These are phyloP conservation scores for Pardosa pseudoannulata DNA, from an alignment of 2,888 invertebrate species.

Conservation along the genomic window DNA sequence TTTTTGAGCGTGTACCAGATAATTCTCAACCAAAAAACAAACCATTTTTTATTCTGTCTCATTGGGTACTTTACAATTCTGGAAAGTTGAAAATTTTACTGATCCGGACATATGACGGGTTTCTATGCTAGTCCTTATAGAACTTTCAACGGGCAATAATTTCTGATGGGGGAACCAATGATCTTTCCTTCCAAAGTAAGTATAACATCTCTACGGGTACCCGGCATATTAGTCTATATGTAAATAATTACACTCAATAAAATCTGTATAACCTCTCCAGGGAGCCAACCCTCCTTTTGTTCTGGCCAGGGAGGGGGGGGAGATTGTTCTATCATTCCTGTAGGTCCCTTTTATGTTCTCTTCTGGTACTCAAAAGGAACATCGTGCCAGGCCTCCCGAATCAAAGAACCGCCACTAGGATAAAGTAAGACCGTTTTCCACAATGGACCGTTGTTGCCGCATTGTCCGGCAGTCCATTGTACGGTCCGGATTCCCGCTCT, in stretches of 20 bases:
- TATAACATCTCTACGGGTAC: background rate
- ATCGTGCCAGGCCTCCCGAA: slow-evolving; percentile 29
- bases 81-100: too few relatives aligned
- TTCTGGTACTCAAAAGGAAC: background rate
- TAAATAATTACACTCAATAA: background rate
- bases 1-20: too few relatives aligned
- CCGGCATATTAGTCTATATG: background rate
- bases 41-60: too few relatives aligned
- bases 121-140: too few relatives aligned
- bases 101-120: too few relatives aligned
- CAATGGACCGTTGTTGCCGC: slow-evolving; percentile 52
- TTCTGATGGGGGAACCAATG: too few relatives aligned
- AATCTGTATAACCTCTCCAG: slow-evolving; percentile 9
- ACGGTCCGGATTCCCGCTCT: slow-evolving; percentile 40
- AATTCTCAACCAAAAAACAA: too few relatives aligned
- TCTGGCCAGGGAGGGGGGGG: background rate
- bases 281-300: background rate
- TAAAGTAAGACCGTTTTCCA: slow-evolving; percentile 30
- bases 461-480: slow-evolving; percentile 66
- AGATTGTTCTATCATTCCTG: slow-evolving; percentile 7
- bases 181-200: background rate
- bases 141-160: too few relatives aligned
- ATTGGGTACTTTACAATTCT: too few relatives aligned
- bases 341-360: slow-evolving; percentile 13
- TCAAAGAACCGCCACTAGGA: slow-evolving; percentile 51